phyloP scores from a whole-genome alignment of 2,113 vertebrate genomes.

The Zosterops japonicus region DNA sequence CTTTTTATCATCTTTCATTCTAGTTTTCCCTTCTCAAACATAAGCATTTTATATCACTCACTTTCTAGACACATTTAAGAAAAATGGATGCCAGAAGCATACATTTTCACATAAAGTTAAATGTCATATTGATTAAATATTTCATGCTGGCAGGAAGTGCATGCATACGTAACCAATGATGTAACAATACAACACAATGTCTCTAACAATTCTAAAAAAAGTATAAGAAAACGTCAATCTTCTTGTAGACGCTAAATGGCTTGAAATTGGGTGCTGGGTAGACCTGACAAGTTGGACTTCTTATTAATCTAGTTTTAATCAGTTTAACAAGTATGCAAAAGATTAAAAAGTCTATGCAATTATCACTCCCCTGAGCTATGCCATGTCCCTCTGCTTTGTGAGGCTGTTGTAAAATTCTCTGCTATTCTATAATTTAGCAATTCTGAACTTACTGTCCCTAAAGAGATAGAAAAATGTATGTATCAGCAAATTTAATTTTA shows the following conservation, averaged over 20 bases:
- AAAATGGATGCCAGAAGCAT: not conserved
- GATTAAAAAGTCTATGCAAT: not conserved
- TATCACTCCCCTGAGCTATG: not conserved
- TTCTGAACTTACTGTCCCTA: not conserved
- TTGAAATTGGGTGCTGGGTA: not conserved
- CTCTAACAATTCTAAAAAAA: not conserved
- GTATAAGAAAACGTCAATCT: not conserved
- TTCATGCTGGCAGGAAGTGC: not conserved
- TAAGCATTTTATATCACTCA: not conserved
- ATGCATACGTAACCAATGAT: not conserved
- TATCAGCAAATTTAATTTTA: constrained; percentile 6
- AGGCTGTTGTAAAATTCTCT: not conserved
- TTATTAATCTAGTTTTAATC: not conserved
- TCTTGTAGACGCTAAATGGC: not conserved
- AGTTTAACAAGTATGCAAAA: not conserved
- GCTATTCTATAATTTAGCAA: not conserved
- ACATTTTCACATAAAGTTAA: not conserved
- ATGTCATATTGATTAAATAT: constrained; percentile 18
- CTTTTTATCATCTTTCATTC: not conserved
- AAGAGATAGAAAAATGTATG: not conserved
- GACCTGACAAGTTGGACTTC: not conserved
- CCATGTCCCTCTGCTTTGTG: not conserved
- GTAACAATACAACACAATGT: not conserved
- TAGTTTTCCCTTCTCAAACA: not conserved
- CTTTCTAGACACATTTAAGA: not conserved